These are phyloP conservation scores for human (Homo sapiens) DNA, from an alignment of 2,113 vertebrate genomes.

Conservation along the genomic window DNA sequence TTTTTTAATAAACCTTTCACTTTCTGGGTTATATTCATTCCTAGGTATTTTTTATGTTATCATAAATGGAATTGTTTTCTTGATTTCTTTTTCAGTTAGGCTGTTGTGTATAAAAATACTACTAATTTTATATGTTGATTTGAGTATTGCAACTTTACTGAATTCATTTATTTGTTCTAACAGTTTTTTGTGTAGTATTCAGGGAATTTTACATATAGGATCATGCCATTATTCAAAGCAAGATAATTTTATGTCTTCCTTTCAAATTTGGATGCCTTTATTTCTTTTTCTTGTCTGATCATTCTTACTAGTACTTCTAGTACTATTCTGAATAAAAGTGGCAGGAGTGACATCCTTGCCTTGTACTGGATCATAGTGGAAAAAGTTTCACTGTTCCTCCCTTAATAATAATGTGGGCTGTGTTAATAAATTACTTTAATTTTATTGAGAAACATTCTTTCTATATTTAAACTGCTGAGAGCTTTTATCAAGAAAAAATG, in stretches of 20 bases:
- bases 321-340: neutral
- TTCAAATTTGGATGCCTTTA: neutral
- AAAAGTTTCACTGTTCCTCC: neutral
- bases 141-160: neutral
- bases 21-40: neutral
- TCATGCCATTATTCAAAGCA: neutral
- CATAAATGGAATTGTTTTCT: neutral
- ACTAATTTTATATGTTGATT: neutral
- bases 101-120: neutral
- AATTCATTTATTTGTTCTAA: neutral
- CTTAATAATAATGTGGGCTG: neutral
- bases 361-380: neutral
- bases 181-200: neutral
- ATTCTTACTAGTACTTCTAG: neutral
- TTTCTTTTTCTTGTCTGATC: neutral
- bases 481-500: neutral
- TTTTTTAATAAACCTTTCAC: neutral
- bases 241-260: neutral
- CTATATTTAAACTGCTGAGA: neutral
- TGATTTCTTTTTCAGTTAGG: neutral
- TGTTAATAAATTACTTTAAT: neutral
- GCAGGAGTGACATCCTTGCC: neutral
- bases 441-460: neutral
- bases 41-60: neutral
- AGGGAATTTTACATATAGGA: neutral